Conservation (phyloP, 1,140 invertebrate species). For the Agraylea sexmaculata region DNA sequence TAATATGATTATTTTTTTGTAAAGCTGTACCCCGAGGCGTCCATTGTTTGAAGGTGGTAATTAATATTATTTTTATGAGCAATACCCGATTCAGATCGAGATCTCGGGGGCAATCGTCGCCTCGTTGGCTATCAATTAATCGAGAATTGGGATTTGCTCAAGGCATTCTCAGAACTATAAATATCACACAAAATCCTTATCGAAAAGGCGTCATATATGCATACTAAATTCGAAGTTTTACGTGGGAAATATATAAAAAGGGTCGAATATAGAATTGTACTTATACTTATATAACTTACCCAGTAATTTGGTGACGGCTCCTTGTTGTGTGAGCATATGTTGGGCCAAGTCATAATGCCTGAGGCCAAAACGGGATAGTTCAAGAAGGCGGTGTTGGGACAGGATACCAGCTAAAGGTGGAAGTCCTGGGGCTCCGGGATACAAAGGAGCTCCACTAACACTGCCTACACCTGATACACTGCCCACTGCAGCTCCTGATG, state of each 20-base stretch:
- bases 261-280: not conserved
- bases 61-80: constrained; percentile 20
- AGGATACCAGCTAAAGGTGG: constrained; percentile 55
- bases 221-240: too few species aligned
- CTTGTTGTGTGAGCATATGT: constrained; percentile 79
- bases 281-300: constrained; percentile 45
- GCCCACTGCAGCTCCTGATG: too few species aligned
- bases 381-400: constrained; percentile 62
- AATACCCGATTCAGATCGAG: constrained; percentile 12
- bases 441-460: constrained; percentile 34
- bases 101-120: constrained; percentile 15
- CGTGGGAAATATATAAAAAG: not conserved
- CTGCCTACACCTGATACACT: too few species aligned
- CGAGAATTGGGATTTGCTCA: too few species aligned
- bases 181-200: not conserved
- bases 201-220: not conserved
- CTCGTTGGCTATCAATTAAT: constrained; percentile 16
- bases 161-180: too few species aligned
- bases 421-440: constrained; percentile 36
- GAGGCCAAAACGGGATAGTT: constrained; percentile 70
- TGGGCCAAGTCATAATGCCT: constrained; percentile 81
- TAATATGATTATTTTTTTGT: too few species aligned
- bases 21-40: too few species aligned
- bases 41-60: constrained; percentile 19
- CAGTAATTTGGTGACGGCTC: constrained; percentile 80